Percentiles rank a stretch among this genome's conserved stretches.
Evolutionary conservation across 2,888 invertebrate genomes (phyloP).

Genomic region (Incurvaria masculella): DNA sequence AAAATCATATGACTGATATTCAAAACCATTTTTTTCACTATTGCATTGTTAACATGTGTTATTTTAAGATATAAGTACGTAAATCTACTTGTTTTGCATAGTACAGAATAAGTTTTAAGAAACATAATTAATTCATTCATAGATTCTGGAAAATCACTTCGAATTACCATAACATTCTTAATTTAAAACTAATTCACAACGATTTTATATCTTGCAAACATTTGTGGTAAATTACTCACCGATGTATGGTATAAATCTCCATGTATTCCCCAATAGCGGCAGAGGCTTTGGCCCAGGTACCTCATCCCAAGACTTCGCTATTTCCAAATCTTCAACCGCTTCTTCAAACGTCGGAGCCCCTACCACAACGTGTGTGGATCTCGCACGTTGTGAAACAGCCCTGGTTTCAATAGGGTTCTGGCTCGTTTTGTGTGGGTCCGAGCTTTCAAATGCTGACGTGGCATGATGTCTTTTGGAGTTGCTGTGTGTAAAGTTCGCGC

Average conservation of each 20-base stretch:
- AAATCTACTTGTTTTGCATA: too few relatives aligned
- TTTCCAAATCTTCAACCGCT: conserved; percentile 23
- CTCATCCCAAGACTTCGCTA: conserved; percentile 48
- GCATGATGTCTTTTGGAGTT: too few relatives aligned
- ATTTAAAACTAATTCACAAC: neutral
- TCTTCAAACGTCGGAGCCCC: conserved; percentile 29
- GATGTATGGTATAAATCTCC: conserved; percentile 60
- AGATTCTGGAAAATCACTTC: too few relatives aligned
- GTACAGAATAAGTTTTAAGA: too few relatives aligned
- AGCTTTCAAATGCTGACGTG: too few relatives aligned
- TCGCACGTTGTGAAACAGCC: conserved; percentile 22
- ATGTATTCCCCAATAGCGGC: conserved; percentile 60
- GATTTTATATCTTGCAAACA: too few relatives aligned
- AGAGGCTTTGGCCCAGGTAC: conserved; percentile 60
- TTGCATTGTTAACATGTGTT: too few relatives aligned
- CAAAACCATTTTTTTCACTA: too few relatives aligned
- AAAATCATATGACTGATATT: too few relatives aligned
- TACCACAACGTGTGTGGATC: conserved; percentile 39
- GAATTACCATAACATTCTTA: neutral
- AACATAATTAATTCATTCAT: too few relatives aligned
- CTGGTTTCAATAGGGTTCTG: neutral
- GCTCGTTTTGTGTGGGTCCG: neutral
- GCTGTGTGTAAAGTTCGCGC: too few relatives aligned
- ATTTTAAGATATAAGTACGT: too few relatives aligned
- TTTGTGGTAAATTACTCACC: conserved; percentile 46